phyloP scores from a whole-genome alignment of 2,797 vertebrate genomes.

The Carcharodon carcharias region DNA sequence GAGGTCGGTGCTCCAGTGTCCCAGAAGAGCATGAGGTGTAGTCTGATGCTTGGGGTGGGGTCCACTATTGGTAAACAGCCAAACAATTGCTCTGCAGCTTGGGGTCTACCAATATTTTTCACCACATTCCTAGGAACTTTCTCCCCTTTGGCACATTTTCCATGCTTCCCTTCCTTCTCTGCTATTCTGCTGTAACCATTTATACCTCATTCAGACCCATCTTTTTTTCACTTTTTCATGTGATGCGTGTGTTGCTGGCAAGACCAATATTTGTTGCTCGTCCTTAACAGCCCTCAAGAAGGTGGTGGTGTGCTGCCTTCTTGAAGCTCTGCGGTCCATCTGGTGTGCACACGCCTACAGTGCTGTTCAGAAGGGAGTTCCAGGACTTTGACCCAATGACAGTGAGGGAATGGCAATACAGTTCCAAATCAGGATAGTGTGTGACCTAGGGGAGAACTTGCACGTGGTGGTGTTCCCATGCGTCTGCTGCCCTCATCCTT shows the following conservation, averaged over 20 bases:
- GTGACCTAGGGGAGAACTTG: not conserved
- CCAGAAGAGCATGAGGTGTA: too few relatives aligned
- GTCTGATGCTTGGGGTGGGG: not conserved
- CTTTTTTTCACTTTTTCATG: not conserved
- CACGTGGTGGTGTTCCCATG: not conserved
- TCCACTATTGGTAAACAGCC: not conserved
- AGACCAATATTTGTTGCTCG: too few relatives aligned
- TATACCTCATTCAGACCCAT: not conserved
- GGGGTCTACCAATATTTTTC: not conserved
- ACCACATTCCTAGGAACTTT: not conserved
- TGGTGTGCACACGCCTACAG: not conserved
- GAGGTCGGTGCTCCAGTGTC: not conserved
- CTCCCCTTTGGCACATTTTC: not conserved
- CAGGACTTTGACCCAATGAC: not conserved
- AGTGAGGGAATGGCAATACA: not conserved
- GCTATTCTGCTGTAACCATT: not conserved
- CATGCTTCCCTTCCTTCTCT: not conserved
- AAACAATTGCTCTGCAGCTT: not conserved
- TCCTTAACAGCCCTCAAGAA: not conserved
- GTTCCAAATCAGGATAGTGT: not conserved
- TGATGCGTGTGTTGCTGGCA: not conserved
- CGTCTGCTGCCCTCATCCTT: not conserved
- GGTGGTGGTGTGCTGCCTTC: not conserved
- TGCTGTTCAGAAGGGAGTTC: not conserved
- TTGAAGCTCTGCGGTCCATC: not conserved